Percentiles rank a stretch among this genome's conserved stretches.
Conservation (phyloP, 2,113 vertebrate species). For the Indicator maculatus region DNA sequence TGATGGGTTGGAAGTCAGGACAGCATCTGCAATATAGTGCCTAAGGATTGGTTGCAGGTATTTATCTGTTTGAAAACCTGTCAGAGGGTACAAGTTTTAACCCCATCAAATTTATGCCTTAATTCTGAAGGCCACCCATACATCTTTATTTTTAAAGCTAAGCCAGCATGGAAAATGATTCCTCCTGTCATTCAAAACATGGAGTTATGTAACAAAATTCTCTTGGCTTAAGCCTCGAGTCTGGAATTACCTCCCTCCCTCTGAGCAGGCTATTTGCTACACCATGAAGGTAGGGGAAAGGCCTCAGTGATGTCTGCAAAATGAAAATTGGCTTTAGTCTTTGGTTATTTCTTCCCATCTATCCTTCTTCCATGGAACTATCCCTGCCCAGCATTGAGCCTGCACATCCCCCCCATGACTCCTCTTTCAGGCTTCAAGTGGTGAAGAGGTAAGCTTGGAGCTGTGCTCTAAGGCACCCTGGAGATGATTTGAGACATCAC, state of each 20-base stretch:
- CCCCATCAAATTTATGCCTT: not conserved
- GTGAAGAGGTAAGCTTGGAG: not conserved
- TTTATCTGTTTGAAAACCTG: not conserved
- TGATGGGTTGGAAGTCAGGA: not conserved
- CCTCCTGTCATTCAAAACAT: not conserved
- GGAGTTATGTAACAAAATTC: not conserved
- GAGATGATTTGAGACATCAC: not conserved
- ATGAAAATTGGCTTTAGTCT: not conserved
- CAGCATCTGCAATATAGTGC: rapidly evolving
- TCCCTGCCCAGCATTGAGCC: not conserved
- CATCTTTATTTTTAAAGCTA: not conserved
- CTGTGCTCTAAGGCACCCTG: not conserved
- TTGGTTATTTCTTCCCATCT: not conserved
- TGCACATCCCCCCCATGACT: not conserved
- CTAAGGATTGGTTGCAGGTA: not conserved
- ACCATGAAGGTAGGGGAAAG: not conserved
- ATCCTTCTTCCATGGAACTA: not conserved
- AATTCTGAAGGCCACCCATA: not conserved
- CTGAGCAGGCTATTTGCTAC: not conserved
- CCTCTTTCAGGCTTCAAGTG: not conserved
- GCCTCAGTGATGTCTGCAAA: not conserved
- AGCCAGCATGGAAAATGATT: not conserved
- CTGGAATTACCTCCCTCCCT: not conserved
- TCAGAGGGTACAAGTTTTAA: not conserved
- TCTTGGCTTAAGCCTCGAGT: not conserved